Conservation (phyloP, 2,888 invertebrate genomes). For the Protula sp. region DNA sequence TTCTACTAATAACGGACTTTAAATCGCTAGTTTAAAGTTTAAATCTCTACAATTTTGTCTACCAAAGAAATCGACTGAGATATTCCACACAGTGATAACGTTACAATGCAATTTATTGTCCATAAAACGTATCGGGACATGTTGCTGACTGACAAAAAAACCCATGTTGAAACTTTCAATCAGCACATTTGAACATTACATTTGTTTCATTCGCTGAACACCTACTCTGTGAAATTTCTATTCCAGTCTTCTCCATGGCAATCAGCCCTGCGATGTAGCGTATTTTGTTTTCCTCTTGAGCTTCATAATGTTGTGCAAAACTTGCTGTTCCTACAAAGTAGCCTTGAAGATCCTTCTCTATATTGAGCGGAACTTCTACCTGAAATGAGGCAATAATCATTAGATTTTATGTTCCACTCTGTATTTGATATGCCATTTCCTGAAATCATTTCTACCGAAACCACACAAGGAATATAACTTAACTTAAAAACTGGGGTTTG, state of each 20-base stretch:
- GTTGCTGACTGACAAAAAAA: too few species aligned
- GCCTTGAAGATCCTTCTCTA: constrained; percentile 33
- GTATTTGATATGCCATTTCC: not conserved
- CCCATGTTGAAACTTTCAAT: too few species aligned
- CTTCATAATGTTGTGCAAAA: constrained; percentile 38
- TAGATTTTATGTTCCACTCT: not conserved
- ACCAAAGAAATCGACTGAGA: too few species aligned
- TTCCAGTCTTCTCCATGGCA: constrained; percentile 34
- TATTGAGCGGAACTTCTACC: constrained; percentile 27
- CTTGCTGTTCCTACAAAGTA: constrained; percentile 39
- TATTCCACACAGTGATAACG: too few species aligned
- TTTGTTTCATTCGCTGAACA: too few species aligned
- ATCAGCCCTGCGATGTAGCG: constrained; percentile 42
- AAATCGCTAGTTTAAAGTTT: too few species aligned
- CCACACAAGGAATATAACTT: not conserved
- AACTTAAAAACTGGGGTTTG: not conserved
- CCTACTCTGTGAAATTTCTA: constrained; percentile 45
- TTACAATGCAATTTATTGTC: too few species aligned
- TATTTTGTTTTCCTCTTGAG: constrained; percentile 33
- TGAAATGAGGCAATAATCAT: too few species aligned
- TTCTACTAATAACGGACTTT: too few species aligned
- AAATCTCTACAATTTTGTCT: too few species aligned
- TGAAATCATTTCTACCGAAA: not conserved
- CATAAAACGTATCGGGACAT: too few species aligned
- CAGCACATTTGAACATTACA: too few species aligned